These are phyloP conservation scores for Psophia crepitans DNA, from an alignment of 2,113 vertebrate genomes.

Conservation along the genomic window DNA sequence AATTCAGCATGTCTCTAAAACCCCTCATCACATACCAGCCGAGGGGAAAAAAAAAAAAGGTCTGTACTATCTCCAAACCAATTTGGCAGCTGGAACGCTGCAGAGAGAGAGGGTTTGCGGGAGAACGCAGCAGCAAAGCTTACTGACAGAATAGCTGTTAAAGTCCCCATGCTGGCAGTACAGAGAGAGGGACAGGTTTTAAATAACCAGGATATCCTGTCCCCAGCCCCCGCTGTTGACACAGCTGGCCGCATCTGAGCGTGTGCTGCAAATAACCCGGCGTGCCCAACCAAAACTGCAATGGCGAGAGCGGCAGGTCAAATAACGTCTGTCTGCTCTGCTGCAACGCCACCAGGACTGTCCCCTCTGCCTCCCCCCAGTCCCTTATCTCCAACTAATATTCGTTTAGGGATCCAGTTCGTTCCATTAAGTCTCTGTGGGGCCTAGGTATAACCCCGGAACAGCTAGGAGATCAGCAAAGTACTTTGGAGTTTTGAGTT, in stretches of 20 bases:
- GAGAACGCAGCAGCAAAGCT: background rate
- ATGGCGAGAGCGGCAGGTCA: background rate
- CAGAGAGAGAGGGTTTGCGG: conserved; percentile 15
- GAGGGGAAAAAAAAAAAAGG: background rate
- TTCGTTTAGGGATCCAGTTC: background rate
- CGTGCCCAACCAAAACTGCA: conserved; percentile 47
- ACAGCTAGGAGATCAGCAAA: background rate
- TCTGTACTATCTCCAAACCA: background rate
- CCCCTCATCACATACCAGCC: background rate
- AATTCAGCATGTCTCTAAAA: background rate
- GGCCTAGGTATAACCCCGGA: background rate
- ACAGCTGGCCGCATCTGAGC: conserved; percentile 64
- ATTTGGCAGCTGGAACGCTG: background rate
- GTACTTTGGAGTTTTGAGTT: background rate
- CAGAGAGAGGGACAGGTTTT: conserved; percentile 28
- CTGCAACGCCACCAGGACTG: background rate
- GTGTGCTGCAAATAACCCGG: background rate
- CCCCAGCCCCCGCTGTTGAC: conserved; percentile 11
- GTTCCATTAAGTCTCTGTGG: too few relatives aligned
- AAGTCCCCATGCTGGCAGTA: conserved; percentile 27
- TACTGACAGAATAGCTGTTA: background rate
- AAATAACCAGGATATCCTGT: background rate
- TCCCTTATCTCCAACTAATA: background rate
- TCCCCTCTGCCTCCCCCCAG: background rate
- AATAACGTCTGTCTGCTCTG: too few relatives aligned